phyloP scores from a whole-genome alignment of 64 coral and sea anemone genomes.

The Montipora capricornis region DNA sequence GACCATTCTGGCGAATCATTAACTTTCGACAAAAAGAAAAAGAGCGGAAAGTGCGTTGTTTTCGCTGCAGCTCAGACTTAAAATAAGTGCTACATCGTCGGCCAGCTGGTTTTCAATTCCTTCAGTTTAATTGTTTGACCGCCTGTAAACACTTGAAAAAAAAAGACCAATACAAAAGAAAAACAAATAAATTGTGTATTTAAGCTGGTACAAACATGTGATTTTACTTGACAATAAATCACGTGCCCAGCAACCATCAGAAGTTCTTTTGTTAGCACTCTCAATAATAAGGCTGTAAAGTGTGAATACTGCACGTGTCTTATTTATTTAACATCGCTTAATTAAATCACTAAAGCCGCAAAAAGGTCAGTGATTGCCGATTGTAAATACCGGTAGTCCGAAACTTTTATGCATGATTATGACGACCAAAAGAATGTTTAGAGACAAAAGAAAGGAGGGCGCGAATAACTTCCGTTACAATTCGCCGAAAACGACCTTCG shows the following conservation, averaged over 20 bases:
- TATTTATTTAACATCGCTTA: neutral
- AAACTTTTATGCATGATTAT: neutral
- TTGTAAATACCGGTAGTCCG: too few species aligned
- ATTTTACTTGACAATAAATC: neutral
- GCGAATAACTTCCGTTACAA: too few species aligned
- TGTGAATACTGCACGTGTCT: slow-evolving; percentile 3
- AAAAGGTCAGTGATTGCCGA: neutral
- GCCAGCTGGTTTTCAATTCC: slow-evolving; percentile 24
- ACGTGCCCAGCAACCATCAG: slow-evolving; percentile 50
- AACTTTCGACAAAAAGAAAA: neutral
- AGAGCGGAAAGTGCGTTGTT: neutral
- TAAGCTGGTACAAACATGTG: slow-evolving; percentile 18
- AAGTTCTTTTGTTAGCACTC: neutral
- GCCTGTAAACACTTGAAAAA: neutral
- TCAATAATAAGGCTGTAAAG: too few species aligned
- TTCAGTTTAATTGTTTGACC: slow-evolving; percentile 13
- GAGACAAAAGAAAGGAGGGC: neutral
- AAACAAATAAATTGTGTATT: slow-evolving; percentile 12
- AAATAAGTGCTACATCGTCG: neutral
- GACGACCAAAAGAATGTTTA: neutral
- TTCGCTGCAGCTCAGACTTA: neutral
- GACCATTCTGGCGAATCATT: neutral
- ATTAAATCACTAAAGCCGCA: neutral
- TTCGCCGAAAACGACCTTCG: too few species aligned
- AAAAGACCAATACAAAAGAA: slow-evolving; percentile 13